phyloP scores from a whole-genome alignment of 2,113 vertebrate genomes.

The Melospiza georgiana region DNA sequence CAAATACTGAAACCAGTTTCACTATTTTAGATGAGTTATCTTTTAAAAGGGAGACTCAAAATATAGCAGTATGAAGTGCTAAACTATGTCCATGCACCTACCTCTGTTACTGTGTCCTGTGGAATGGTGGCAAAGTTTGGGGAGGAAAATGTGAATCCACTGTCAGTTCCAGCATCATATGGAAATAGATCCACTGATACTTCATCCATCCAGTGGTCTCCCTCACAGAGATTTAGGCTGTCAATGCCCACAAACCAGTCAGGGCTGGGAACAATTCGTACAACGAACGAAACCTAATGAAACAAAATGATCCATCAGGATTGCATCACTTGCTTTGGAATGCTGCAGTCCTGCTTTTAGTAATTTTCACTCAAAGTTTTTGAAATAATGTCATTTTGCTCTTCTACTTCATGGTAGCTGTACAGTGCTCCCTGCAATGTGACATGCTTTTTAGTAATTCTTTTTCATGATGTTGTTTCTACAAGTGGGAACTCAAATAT shows the following conservation, averaged over 20 bases:
- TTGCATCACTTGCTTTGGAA: not conserved
- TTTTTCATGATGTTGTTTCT: not conserved
- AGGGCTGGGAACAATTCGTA: conserved; percentile 91
- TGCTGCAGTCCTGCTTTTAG: not conserved
- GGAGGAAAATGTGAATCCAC: conserved; percentile 97
- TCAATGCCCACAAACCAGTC: conserved; percentile 97
- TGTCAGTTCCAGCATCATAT: conserved; percentile 94
- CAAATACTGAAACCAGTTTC: not conserved
- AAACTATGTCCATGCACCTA: conserved; percentile 17
- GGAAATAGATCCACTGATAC: conserved; percentile 86
- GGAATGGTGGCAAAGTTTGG: conserved; percentile 98
- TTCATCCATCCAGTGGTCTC: conserved; percentile 85
- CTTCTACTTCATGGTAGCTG: not conserved
- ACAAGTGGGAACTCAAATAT: not conserved
- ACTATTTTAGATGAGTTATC: not conserved
- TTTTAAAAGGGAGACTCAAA: not conserved
- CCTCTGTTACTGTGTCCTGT: conserved; percentile 90
- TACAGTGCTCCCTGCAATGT: not conserved
- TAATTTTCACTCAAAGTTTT: not conserved
- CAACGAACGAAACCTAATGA: conserved; percentile 87
- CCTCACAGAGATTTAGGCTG: conserved; percentile 87
- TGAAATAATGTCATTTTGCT: not conserved
- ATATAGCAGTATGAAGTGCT: not conserved
- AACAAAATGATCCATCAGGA: not conserved
- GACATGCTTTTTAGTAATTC: not conserved